These are phyloP conservation scores for Drosophila pruinosa DNA, from an alignment of 1,140 invertebrate species.

Conservation along the genomic window DNA sequence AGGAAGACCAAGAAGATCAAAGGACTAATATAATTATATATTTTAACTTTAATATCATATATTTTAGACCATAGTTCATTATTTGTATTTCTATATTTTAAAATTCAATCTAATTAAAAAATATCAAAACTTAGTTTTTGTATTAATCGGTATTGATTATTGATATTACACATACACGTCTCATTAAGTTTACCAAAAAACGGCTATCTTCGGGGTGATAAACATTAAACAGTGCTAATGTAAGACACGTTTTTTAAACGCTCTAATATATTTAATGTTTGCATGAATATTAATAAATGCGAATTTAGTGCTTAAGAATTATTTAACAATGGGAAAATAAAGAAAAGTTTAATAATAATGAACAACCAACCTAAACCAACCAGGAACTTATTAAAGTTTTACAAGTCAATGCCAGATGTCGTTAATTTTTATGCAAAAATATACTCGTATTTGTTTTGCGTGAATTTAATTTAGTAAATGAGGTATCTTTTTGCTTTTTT, in stretches of 20 bases:
- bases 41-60: conserved; percentile 71
- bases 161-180: neutral
- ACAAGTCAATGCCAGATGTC: neutral
- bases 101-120: conserved; percentile 51
- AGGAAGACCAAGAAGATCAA: conserved; percentile 77
- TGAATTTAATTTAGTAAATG: too few relatives aligned
- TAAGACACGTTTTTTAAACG: neutral
- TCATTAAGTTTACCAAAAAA: neutral
- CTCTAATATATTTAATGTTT: neutral
- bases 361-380: neutral
- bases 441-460: too few relatives aligned
- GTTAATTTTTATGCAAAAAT: too few relatives aligned
- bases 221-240: neutral
- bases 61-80: conserved; percentile 69
- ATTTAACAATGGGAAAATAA: conserved; percentile 1
- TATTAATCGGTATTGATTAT: neutral
- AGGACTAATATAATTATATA: conserved; percentile 76
- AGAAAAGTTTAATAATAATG: neutral
- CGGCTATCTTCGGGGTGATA: conserved; percentile 4
- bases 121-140: conserved; percentile 32
- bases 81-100: conserved; percentile 56
- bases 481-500: too few relatives aligned
- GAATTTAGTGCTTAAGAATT: neutral
- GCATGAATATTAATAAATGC: neutral
- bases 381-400: too few relatives aligned